phyloP scores from a whole-genome alignment of 2,888 invertebrate species.

The Caenorhabditis virilis region DNA sequence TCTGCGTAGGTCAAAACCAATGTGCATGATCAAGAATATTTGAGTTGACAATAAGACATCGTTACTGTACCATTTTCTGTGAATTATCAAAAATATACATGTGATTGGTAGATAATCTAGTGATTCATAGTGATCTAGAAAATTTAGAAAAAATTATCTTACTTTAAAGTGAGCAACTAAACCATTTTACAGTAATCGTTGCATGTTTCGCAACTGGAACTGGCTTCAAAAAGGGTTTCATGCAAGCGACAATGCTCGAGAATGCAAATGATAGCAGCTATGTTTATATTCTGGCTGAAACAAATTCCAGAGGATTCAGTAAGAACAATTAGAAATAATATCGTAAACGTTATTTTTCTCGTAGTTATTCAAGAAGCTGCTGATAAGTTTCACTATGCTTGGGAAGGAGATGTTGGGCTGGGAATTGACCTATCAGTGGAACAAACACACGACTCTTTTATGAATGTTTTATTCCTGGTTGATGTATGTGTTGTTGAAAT shows the following conservation, averaged over 20 bases:
- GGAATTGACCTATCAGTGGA: not conserved
- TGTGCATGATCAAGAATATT: too few species aligned
- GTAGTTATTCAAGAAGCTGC: conserved; percentile 24
- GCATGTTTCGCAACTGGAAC: conserved; percentile 25
- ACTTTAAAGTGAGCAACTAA: too few species aligned
- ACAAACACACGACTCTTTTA: conserved; percentile 13
- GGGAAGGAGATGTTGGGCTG: conserved; percentile 8
- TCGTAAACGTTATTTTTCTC: not conserved
- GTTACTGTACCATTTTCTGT: too few species aligned
- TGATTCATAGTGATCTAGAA: too few species aligned
- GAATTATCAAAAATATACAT: too few species aligned
- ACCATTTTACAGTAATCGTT: conserved; percentile 32
- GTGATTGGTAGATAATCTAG: too few species aligned
- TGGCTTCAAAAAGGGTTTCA: conserved; percentile 26
- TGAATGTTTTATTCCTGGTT: conserved; percentile 16
- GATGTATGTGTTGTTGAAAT: conserved; percentile 13
- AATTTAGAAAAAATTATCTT: too few species aligned
- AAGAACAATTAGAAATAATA: not conserved
- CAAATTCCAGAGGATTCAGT: conserved; percentile 34
- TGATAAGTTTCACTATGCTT: conserved; percentile 20
- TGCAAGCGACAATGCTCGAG: conserved; percentile 38
- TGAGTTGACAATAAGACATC: too few species aligned
- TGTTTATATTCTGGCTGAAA: conserved; percentile 45
- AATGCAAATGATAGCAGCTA: conserved; percentile 37
- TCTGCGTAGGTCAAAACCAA: too few species aligned